Conservation (phyloP, 2,888 invertebrate genomes). For the Hemaris fuciformis region DNA sequence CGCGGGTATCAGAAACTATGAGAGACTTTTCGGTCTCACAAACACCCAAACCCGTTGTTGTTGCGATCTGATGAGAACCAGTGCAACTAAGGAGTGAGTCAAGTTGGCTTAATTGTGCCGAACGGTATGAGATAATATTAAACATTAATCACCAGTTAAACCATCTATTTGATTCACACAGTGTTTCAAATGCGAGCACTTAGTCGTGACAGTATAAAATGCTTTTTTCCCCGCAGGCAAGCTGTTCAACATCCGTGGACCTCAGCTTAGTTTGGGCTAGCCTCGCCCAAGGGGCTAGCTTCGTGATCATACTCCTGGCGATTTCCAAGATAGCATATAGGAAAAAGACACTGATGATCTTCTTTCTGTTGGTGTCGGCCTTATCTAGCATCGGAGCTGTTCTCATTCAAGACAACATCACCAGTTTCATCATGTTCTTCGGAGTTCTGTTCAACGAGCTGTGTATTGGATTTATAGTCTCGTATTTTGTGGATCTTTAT, state of each 20-base stretch:
- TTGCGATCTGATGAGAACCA: too few relatives aligned
- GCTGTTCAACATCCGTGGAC: constrained; percentile 31
- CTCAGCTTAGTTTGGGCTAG: constrained; percentile 31
- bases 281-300: constrained; percentile 34
- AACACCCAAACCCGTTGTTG: too few relatives aligned
- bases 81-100: too few relatives aligned
- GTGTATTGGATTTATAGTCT: constrained; percentile 42
- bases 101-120: too few relatives aligned
- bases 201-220: too few relatives aligned
- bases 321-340: constrained; percentile 38
- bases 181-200: too few relatives aligned
- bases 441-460: constrained; percentile 38
- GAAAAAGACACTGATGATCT: constrained; percentile 38
- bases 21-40: too few relatives aligned
- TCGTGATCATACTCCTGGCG: constrained; percentile 35
- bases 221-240: constrained; percentile 15
- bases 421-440: constrained; percentile 44
- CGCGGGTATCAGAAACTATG: too few relatives aligned
- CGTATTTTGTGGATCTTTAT: constrained; percentile 51
- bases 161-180: too few relatives aligned
- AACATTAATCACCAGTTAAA: too few relatives aligned
- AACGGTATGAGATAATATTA: too few relatives aligned
- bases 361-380: constrained; percentile 31
- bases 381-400: constrained; percentile 33
- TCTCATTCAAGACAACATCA: constrained; percentile 32